A percentile compares a stretch with the other conserved stretches of the same genome.
These are phyloP conservation scores for Poecile montanus DNA, from an alignment of 2,797 vertebrate species.

Conservation along the genomic window DNA sequence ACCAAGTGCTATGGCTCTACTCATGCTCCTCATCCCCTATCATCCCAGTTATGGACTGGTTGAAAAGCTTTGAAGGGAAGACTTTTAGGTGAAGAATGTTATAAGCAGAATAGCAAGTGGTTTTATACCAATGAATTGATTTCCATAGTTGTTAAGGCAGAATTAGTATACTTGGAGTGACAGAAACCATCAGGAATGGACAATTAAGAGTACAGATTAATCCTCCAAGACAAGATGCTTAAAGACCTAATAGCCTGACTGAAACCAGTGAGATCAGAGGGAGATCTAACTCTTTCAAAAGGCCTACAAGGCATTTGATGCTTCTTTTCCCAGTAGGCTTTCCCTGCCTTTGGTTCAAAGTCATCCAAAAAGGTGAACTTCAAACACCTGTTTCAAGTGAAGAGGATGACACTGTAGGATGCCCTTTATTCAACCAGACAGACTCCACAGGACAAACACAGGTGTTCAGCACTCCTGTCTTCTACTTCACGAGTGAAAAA, in stretches of 20 bases:
- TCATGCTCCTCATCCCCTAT: not conserved
- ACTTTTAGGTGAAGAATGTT: not conserved
- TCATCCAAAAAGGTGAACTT: constrained; percentile 12
- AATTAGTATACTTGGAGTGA: not conserved
- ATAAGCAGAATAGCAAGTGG: not conserved
- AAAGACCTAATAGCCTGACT: constrained; percentile 1
- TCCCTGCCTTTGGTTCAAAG: constrained; percentile 19
- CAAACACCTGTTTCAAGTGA: constrained; percentile 29
- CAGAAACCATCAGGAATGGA: not conserved
- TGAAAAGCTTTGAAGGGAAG: not conserved
- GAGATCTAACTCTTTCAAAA: constrained; percentile 31
- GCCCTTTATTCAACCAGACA: constrained; percentile 1
- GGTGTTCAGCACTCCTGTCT: not conserved
- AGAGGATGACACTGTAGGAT: not conserved
- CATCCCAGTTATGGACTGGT: not conserved
- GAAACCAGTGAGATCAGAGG: constrained; percentile 29
- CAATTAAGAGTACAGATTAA: constrained; percentile 41
- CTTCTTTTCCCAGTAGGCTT: not conserved
- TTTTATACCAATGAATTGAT: not conserved
- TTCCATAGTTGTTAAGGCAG: not conserved
- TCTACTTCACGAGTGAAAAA: not conserved
- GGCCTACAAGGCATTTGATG: not conserved
- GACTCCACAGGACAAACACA: not conserved
- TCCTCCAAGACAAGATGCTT: constrained; percentile 46
- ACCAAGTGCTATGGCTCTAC: not conserved